Percentiles rank a stretch among this genome's conserved stretches.
These are phyloP conservation scores for Acanthornis magna DNA, from an alignment of 2,797 vertebrate genomes.

Conservation along the genomic window DNA sequence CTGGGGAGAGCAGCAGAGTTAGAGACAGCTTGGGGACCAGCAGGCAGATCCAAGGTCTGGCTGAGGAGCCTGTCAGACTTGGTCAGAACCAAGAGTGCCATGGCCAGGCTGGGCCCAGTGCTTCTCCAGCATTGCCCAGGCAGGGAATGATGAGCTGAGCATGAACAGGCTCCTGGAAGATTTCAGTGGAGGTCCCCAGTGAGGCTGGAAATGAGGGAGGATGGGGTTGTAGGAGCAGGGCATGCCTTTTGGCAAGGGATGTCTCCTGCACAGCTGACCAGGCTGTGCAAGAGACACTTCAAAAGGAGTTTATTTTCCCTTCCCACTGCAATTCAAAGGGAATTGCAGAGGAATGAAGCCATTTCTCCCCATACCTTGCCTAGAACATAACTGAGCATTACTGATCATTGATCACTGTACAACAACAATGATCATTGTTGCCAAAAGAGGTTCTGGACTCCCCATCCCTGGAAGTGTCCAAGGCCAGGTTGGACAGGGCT, in stretches of 20 bases:
- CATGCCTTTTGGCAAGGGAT: neutral
- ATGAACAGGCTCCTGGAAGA: neutral
- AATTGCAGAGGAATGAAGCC: neutral
- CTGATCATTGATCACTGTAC: neutral
- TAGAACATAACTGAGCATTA: neutral
- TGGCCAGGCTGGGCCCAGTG: neutral
- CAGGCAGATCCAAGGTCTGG: neutral
- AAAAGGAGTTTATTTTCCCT: neutral
- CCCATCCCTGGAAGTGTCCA: neutral
- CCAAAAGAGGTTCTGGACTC: neutral
- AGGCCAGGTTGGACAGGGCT: neutral
- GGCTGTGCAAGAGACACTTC: neutral
- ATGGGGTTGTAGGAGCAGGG: neutral
- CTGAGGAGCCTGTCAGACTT: no score
- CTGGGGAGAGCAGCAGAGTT: neutral
- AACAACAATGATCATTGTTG: fast-evolving
- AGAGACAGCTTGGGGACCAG: neutral
- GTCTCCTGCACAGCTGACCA: neutral
- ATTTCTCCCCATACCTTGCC: neutral
- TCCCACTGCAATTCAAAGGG: neutral
- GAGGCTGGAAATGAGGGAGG: neutral
- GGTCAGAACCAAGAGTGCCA: neutral
- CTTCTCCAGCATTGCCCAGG: neutral
- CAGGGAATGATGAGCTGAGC: neutral
- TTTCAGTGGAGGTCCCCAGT: no score